phyloP scores from a whole-genome alignment of 2,888 invertebrate genomes.

The Volucella zonaria region DNA sequence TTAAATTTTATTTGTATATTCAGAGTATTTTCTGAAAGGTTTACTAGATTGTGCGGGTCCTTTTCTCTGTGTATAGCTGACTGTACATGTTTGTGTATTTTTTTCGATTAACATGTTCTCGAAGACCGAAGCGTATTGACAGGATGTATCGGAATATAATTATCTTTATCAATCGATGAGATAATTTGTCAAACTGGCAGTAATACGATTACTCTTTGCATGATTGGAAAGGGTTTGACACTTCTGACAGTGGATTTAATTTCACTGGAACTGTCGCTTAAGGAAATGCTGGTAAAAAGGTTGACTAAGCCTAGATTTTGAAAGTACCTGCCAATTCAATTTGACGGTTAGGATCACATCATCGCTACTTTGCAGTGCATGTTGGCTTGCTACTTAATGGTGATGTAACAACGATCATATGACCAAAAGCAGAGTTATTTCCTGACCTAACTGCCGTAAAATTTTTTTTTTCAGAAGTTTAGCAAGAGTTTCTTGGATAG shows the following conservation, averaged over 20 bases:
- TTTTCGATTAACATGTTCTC: constrained; percentile 37
- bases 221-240: constrained; percentile 4
- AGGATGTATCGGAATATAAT: constrained; percentile 33
- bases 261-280: not conserved
- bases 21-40: not conserved
- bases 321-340: not conserved
- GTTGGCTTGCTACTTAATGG: no score
- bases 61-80: constrained; percentile 11
- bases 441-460: no score
- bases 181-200: constrained; percentile 39
- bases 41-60: not conserved
- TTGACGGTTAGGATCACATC: not conserved
- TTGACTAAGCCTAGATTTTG: not conserved
- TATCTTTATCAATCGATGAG: constrained; percentile 35
- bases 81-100: constrained; percentile 5
- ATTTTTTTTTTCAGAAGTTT: no score
- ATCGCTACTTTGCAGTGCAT: not conserved
- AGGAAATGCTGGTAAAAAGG: not conserved
- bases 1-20: constrained; percentile 1
- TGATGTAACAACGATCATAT: no score
- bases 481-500: no score
- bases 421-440: no score
- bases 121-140: constrained; percentile 33
- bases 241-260: not conserved
- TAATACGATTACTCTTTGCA: constrained; percentile 8